Evolutionary conservation across 2,797 vertebrate species (phyloP), one percentile per base, ranked within the genome.

Genomic region (Muscicapa striata): DNA sequence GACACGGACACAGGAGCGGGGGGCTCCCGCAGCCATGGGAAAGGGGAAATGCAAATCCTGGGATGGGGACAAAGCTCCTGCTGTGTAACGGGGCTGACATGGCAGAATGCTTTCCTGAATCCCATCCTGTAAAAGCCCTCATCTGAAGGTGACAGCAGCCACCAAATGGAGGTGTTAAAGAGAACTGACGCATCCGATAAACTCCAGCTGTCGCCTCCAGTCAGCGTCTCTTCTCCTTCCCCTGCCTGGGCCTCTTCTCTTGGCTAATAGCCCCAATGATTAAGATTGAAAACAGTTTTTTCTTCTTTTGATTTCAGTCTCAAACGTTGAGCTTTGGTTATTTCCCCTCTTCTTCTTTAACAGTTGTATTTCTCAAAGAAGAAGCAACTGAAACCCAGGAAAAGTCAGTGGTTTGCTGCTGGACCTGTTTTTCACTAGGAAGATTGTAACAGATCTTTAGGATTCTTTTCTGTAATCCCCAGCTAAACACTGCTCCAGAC

Each of bases 161-260:
- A 72, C 58, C 26, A 43, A 76, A 89, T 17, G 70, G 92, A 96
- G 93, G 92, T 94, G 94, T 92, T 93, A 92, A 96, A 94, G 87
- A 70, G 93, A 84, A 41, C 89, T 88, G 93, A 93, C 70, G 72
- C 87, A 69, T 90, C 87, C 45, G 40, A 94, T 84, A 80, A 96
- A 95, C 90, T 95, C 92, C 95, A 96, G 95, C 95, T 95, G 95
- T 94, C 92, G 5, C 89, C 94, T 95, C 57, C 87, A 93, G 87
- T 80, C 90, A 88, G 70, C 0, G 14, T 58, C 80, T 82, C 82
- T 19, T 76, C 81, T 48, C 67, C 6, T 80, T 74, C 68, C 82
- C 90, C 62, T 80, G 80, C 11, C 89, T 49, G 69, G 49, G 84
- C 74, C 66, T 84, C 64, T 55, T 77, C 91, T 73, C 91, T 68